Base-by-base conservation (phyloP, 2,113 vertebrate genomes). In the Tachycineta bicolor region DNA sequence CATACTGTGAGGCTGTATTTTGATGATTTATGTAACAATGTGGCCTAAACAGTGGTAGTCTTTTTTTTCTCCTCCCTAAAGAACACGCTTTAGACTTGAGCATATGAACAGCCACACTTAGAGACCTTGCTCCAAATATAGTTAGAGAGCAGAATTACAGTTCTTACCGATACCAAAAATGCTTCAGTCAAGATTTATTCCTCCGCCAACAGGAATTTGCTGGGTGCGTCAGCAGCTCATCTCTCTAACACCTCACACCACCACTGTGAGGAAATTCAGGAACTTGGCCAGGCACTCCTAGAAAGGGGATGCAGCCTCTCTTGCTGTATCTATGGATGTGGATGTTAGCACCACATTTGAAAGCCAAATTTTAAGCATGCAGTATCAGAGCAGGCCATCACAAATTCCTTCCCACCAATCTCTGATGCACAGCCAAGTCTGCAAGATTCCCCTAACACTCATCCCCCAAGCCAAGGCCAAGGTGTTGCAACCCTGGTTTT, bases 301-400 rank as follows among this genome's bases (percentile, higher is more conserved):
- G 53, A 34, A n/a, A 47, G 71, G 12, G 23, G 31, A 70, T 55
- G 13, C 23, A 46, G 60, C 23, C 22, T 78, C 25, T 78, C 41
- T 24, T 10, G 34, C 43, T n/a, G 0, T 3, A 17, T 28, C 28
- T 50, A 10, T 2, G 11, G 22, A 49, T 1, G 2, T 46, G 23
- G 49, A 21, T 39, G 50, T 31, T 43, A 37, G 31, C 90, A 28
- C 8, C 28, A 39, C 49, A 22, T 49, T 8, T 12, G 9, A 67
- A 83, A 92, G 11, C 5, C 34, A 12, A 6, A 58, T 23, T 49
- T 62, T 14, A 60, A 62, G 46, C 69, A 33, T 14, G 15, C 13
- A 47, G 0, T 6, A 62, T 15, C 47, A 81, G 15, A 81, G 31
- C 25, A 76, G 47, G 59, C 23, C 3, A 4, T 29, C 28, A 34